Evolutionary conservation across 2,797 vertebrate genomes (phyloP).

Genomic region (Phylloscopus collybita): DNA sequence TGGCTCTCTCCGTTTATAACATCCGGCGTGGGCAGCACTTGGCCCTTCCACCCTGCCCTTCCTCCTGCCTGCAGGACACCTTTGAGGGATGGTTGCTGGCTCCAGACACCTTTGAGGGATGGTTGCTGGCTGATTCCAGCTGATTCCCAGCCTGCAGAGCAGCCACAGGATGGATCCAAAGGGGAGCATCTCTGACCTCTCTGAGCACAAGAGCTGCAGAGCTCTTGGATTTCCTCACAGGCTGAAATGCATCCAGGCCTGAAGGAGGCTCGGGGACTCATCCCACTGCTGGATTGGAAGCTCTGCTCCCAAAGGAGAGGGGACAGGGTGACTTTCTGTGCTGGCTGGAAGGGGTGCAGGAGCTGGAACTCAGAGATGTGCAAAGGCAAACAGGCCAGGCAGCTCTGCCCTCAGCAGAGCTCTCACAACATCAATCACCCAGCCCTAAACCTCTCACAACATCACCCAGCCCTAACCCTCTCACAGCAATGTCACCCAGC

Average conservation of each 20-base stretch:
- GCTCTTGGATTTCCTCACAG: neutral
- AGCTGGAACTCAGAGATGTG: neutral
- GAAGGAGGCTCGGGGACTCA: neutral
- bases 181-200: neutral
- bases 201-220: neutral
- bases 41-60: neutral
- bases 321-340: neutral
- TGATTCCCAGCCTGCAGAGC: neutral
- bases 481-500: neutral
- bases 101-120: neutral
- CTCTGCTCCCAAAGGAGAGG: neutral
- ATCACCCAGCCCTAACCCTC: neutral
- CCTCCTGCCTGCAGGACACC: neutral
- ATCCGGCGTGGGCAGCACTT: neutral
- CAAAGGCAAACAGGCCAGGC: neutral
- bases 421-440: neutral
- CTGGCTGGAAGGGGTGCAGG: neutral
- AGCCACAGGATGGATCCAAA: fast-evolving
- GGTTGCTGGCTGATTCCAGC: neutral
- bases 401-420: neutral
- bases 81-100: neutral
- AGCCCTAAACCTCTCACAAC: too few relatives aligned
- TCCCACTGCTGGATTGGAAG: neutral
- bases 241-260: neutral
- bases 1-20: too few relatives aligned